Conservation (phyloP, 2,797 vertebrate genomes). For the Microctenopoma lineatum region DNA sequence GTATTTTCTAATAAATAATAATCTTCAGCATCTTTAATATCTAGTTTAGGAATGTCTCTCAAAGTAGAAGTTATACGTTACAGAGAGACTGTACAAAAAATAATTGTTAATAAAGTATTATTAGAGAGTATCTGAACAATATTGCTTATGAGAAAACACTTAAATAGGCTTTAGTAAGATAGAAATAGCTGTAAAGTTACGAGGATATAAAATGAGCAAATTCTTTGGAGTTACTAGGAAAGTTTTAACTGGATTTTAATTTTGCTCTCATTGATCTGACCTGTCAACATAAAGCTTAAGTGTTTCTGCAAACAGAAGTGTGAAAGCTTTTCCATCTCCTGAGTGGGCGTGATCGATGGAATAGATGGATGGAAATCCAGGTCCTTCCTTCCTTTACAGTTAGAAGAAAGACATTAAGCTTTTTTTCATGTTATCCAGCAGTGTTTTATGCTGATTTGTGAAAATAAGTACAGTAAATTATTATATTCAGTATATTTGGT, state of each 20-base stretch:
- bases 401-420: conserved; percentile 17
- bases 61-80: no score
- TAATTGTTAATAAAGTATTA: no score
- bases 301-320: conserved; percentile 1
- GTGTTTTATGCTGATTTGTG: no score
- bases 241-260: conserved; percentile 20
- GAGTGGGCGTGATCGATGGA: conserved; percentile 27
- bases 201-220: neutral
- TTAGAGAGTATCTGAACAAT: neutral
- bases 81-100: no score
- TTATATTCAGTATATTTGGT: no score
- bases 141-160: neutral
- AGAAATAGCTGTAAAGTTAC: neutral
- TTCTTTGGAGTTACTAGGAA: conserved; percentile 5
- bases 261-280: conserved; percentile 19
- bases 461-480: no score
- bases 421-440: neutral
- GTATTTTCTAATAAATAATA: neutral
- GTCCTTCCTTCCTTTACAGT: neutral
- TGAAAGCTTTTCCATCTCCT: conserved; percentile 38
- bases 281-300: conserved; percentile 18
- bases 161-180: neutral
- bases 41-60: no score
- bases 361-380: neutral
- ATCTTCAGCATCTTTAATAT: no score